A percentile compares a stretch with the other conserved stretches of the same genome.
Evolutionary conservation across 2,888 invertebrate species (phyloP).

Genomic region (Exocentrus adspersus): DNA sequence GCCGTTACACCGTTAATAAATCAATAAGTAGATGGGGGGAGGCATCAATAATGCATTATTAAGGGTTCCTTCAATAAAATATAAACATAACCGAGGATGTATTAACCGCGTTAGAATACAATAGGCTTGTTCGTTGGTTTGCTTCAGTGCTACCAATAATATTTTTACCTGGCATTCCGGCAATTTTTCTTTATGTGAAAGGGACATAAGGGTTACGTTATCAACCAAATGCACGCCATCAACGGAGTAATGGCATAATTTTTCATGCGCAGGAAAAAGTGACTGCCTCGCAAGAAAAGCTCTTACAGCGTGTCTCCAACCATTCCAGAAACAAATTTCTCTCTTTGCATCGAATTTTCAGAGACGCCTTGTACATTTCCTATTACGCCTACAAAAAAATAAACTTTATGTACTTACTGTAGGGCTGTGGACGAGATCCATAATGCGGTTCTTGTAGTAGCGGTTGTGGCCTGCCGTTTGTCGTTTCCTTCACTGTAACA

Average conservation of each 20-base stretch:
- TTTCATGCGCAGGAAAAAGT: not conserved
- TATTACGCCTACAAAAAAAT: no score
- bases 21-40: slow-evolving; percentile 1
- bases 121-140: no score
- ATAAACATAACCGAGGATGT: no score
- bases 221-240: not conserved
- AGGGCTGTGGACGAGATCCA: slow-evolving; percentile 87
- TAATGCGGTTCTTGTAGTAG: slow-evolving; percentile 88
- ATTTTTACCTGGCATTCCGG: no score
- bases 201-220: not conserved
- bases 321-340: no score
- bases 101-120: no score
- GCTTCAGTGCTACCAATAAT: no score
- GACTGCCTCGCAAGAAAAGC: not conserved
- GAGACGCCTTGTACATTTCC: not conserved
- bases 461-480: slow-evolving; percentile 77
- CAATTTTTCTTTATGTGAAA: no score
- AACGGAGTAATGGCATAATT: not conserved
- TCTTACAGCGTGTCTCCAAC: no score
- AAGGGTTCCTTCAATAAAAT: not conserved
- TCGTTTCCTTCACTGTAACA: slow-evolving; percentile 63
- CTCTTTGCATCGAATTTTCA: not conserved
- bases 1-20: slow-evolving; percentile 4
- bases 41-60: slow-evolving; percentile 14
- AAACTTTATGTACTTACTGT: slow-evolving; percentile 88